These are phyloP conservation scores for Agrotis puta DNA, from an alignment of 2,888 invertebrate genomes.

Conservation along the genomic window DNA sequence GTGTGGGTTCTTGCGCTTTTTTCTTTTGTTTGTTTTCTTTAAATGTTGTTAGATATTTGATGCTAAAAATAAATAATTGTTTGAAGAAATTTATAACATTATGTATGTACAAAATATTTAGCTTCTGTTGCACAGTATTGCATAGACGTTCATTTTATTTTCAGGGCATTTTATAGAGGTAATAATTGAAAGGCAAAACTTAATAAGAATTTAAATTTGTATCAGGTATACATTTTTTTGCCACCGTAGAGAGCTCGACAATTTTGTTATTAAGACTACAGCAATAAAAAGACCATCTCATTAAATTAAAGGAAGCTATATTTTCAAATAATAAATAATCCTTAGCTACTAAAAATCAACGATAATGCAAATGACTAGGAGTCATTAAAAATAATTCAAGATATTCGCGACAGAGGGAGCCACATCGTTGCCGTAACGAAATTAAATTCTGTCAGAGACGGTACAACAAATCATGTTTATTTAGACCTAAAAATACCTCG, in stretches of 20 bases:
- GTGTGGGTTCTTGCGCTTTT: constrained; percentile 34
- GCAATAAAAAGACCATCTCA: constrained; percentile 33
- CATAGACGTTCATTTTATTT: neutral
- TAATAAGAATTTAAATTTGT: neutral
- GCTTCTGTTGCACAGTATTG: neutral
- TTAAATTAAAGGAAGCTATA: constrained; percentile 56
- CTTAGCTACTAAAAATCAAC: constrained; percentile 68
- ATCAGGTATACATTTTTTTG: neutral
- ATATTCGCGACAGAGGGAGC: constrained; percentile 82
- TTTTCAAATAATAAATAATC: constrained; percentile 53
- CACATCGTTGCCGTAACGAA: constrained; percentile 81
- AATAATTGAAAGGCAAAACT: neutral
- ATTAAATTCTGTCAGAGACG: constrained; percentile 90
- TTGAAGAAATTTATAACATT: neutral
- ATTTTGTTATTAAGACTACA: constrained; percentile 19
- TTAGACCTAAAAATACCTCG: constrained; percentile 91
- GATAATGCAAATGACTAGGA: constrained; percentile 74
- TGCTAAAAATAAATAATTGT: neutral
- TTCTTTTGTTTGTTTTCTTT: constrained; percentile 23
- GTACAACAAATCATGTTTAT: constrained; percentile 91
- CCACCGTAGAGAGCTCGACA: neutral
- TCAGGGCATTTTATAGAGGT: neutral
- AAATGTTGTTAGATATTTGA: constrained; percentile 6
- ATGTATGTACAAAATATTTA: neutral
- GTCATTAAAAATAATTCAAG: constrained; percentile 88